Evolutionary conservation across 2,888 invertebrate species (phyloP).

Genomic region (Leptodirus hochenwartii): DNA sequence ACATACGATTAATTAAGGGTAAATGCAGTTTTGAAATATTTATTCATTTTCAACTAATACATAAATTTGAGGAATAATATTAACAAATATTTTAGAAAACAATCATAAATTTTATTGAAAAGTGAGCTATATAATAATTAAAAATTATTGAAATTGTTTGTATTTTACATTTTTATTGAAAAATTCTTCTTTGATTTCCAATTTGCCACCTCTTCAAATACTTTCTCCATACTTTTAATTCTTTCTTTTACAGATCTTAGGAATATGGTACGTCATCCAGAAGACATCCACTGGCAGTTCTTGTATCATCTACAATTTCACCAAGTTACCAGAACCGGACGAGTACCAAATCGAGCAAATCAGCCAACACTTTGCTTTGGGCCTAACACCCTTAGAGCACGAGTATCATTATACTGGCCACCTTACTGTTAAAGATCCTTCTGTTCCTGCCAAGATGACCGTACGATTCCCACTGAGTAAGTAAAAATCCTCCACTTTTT

Average conservation of each 20-base stretch:
- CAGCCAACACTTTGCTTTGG: conserved; percentile 48
- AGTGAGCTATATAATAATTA: too few relatives aligned
- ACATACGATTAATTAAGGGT: too few relatives aligned
- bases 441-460: conserved; percentile 51
- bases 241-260: conserved; percentile 41
- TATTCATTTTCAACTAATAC: too few relatives aligned
- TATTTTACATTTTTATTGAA: too few relatives aligned
- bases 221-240: not conserved
- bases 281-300: conserved; percentile 66
- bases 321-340: conserved; percentile 45
- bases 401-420: conserved; percentile 62
- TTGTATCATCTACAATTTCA: conserved; percentile 66
- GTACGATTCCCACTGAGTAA: conserved; percentile 66
- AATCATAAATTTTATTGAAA: too few relatives aligned
- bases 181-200: too few relatives aligned
- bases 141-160: too few relatives aligned
- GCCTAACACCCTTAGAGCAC: conserved; percentile 58
- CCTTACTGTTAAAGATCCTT: conserved; percentile 42
- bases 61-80: too few relatives aligned
- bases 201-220: not conserved
- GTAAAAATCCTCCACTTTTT: too few relatives aligned
- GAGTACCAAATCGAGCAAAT: conserved; percentile 51
- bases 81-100: too few relatives aligned
- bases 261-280: conserved; percentile 66
- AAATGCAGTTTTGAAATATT: too few relatives aligned